Evolutionary conservation across 2,113 vertebrate species (phyloP), one percentile per base, ranked within the genome.

Genomic region (Dascyllus trimaculatus): DNA sequence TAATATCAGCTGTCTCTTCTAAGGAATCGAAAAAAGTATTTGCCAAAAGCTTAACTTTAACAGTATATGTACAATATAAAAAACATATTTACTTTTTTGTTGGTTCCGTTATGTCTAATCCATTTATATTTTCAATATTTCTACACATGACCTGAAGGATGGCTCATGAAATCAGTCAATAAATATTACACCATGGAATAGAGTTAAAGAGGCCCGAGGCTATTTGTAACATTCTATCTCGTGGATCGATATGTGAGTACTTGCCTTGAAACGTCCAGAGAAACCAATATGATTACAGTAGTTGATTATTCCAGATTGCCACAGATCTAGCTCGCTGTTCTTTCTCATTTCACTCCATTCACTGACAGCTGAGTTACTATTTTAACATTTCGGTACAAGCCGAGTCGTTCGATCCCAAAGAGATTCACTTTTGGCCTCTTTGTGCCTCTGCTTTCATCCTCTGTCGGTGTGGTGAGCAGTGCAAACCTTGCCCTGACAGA

Each of bases 401-500:
- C 15, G 19, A 66, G 29, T 38, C 14, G 1, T 18, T 70, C 10
- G 17, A 60, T 59, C 35, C 60, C 67, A 13, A 38, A 60, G 45
- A 75, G 19, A 56, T 79, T 75, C 43, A 35, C 24, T 75, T 78
- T 52, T 61, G 72, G 58, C 64, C 46, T 82, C 14, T 24, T 4
- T 15, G 61, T 51, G 75, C 21, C 57, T 71, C 35, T 63, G n/a
- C 45, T 75, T 81, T 60, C 48, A 54, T 86, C 38, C 10, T 1
- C 32, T 56, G 56, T 24, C 38, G 74, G 68, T 74, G 69, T 75
- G 67, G 57, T 68, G 59, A 60, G 68, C 54, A 48, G 57, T 51
- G 77, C 71, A 87, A 80, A 80, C 43, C 60, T 82, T 25, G n/a
- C 66, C 71, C 38, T 84, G 75, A 78, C 53, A 45, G 80, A 82